Base-by-base conservation (phyloP, 2,888 invertebrate species). In the Scaptomyza cyrtandrae region DNA sequence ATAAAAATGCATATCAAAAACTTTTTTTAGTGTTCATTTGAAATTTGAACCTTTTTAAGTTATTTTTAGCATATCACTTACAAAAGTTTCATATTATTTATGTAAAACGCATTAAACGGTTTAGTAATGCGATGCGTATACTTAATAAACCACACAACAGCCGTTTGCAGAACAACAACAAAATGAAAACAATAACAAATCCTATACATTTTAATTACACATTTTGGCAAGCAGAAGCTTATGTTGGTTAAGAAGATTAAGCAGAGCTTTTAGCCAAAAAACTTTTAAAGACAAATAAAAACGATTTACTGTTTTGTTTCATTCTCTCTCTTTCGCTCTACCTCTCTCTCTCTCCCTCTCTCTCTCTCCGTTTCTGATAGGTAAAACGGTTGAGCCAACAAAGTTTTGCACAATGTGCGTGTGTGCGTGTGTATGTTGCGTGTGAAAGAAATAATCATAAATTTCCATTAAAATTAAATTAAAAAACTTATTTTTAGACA, bases 401-500 rank as follows among this genome's bases (percentile, higher is more conserved):
- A 62, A 49, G 58, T 59, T 43, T 58, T 9, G 4, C 6, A 43
- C 62, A 64, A 55, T 35, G 35, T 33, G 33, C 11, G 35, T 88
- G 89, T 72, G 69, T 31, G 37, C n/a, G 37, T 88, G 89, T 72
- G 69, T 88, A 87, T 72, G 69, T 84, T 33, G 33, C 11, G 35
- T 88, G 89, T 72, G 69, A 89, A 86, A 75, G 80, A 79, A 89
- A 88, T 87, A 76, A 89, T 86, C 86, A 72, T 85, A 85, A 86
- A 88, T 86, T 85, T 85, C 73, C 85, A 86, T 84, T 86, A 89
- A 85, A 87, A 89, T 89, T 69, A 88, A 85, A 89, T 85, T 86
- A 89, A 85, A 85, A 89, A 85, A 85, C 83, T 85, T 85, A 72
- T 67, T 76, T 76, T 65, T 69, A 67, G 62, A 64, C n/a, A 27